Conservation (phyloP, 2,797 vertebrate species). For the Huso huso region DNA sequence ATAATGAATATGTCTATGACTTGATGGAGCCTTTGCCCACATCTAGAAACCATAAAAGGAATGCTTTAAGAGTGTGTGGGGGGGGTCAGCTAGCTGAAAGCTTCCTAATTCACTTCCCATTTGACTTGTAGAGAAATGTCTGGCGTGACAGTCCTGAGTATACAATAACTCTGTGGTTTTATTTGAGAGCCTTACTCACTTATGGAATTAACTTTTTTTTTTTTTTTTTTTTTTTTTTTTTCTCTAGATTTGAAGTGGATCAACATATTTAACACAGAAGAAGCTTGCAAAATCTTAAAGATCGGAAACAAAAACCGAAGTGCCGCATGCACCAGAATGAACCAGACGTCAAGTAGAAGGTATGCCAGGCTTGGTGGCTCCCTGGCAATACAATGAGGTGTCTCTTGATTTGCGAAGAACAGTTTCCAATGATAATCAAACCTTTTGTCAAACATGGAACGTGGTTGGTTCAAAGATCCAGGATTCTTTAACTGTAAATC, state of each 20-base stretch:
- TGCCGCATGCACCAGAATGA: too few relatives aligned
- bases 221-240: too few relatives aligned
- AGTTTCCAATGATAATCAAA: too few relatives aligned
- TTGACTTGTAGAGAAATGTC: not conserved
- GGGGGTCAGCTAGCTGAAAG: not conserved
- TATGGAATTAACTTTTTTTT: not conserved
- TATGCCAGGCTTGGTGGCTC: conserved; percentile 17
- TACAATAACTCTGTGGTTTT: not conserved
- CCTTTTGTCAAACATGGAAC: too few relatives aligned
- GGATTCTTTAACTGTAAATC: too few relatives aligned
- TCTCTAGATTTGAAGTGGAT: conserved; percentile 84
- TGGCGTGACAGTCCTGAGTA: not conserved
- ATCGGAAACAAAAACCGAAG: too few relatives aligned
- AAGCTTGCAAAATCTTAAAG: too few relatives aligned
- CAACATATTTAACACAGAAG: conserved; percentile 64
- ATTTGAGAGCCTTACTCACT: not conserved
- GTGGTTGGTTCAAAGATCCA: too few relatives aligned
- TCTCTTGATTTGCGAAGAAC: not conserved
- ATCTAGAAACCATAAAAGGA: conserved; percentile 61
- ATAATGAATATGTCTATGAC: conserved; percentile 82
- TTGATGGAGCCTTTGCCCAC: conserved; percentile 53
- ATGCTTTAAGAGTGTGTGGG: conserved; percentile 66
- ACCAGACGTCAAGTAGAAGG: too few relatives aligned
- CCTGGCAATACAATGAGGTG: not conserved
- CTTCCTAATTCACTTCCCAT: not conserved